A percentile compares a stretch with the other conserved stretches of the same genome.
Evolutionary conservation across 1,140 invertebrate species (phyloP).

Genomic region (Maconellicoccus hirsutus): DNA sequence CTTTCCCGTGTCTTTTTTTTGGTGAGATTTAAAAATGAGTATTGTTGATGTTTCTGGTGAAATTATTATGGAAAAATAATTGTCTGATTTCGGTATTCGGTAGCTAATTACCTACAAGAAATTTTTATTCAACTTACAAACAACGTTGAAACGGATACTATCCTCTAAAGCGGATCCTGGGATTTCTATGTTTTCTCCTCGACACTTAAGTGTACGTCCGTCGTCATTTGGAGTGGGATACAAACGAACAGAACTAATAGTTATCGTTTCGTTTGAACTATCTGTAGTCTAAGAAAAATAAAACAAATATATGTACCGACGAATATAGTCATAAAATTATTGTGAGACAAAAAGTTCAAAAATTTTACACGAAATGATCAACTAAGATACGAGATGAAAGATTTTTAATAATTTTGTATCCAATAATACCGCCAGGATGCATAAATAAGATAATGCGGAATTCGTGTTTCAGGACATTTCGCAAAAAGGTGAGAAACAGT

Average conservation of each 20-base stretch:
- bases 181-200: constrained; percentile 66
- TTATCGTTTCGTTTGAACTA: constrained; percentile 50
- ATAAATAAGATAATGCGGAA: not conserved
- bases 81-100: no score
- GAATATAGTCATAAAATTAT: no score
- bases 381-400: not conserved
- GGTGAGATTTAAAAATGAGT: no score
- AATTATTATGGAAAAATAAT: no score
- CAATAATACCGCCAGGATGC: not conserved
- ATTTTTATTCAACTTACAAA: constrained; percentile 54
- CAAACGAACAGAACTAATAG: constrained; percentile 65
- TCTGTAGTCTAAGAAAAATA: constrained; percentile 44
- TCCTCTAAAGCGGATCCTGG: constrained; percentile 61
- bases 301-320: not conserved
- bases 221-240: constrained; percentile 71
- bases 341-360: no score
- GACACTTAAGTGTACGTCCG: constrained; percentile 65
- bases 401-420: not conserved
- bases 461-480: not conserved
- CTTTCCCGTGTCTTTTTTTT: no score
- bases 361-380: not conserved
- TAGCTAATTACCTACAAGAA: no score
- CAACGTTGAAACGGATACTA: constrained; percentile 65
- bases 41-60: no score
- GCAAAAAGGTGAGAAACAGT: not conserved